A percentile compares a stretch with the other conserved stretches of the same genome.
These are phyloP conservation scores for Pseudobourletiella spinata DNA, from an alignment of 1,140 invertebrate species.

Conservation along the genomic window DNA sequence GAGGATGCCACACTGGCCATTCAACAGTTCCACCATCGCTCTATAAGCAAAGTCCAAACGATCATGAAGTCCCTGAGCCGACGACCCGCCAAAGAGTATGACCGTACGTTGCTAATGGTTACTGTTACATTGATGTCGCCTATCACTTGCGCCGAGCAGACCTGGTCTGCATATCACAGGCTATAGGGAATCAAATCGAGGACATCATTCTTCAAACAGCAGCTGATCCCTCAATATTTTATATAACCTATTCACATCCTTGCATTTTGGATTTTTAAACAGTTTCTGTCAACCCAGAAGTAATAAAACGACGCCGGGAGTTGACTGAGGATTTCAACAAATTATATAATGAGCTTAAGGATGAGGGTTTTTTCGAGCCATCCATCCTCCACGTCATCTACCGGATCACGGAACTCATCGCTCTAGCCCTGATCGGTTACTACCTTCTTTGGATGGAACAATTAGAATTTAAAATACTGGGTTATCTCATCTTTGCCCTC, in stretches of 20 bases:
- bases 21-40: slow-evolving; percentile 11
- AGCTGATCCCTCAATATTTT: too few species aligned
- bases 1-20: slow-evolving; percentile 13
- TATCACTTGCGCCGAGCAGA: too few species aligned
- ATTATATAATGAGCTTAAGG: background rate
- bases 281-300: too few species aligned
- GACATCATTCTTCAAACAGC: too few species aligned
- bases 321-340: slow-evolving; percentile 7
- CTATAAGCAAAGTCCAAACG: background rate
- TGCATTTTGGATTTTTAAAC: too few species aligned
- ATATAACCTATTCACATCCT: too few species aligned
- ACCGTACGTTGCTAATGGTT: too few species aligned
- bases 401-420: background rate
- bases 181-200: too few species aligned
- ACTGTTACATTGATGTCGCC: too few species aligned
- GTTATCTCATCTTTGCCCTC: background rate
- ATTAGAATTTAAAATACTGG: background rate
- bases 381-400: background rate
- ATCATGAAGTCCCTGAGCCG: slow-evolving; percentile 1
- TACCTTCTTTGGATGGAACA: background rate
- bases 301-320: too few species aligned
- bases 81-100: too few species aligned
- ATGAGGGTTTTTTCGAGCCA: slow-evolving; percentile 6
- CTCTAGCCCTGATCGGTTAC: background rate
- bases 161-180: too few species aligned